phyloP scores from a whole-genome alignment of 2,797 vertebrate species.

The Acanthornis magna region DNA sequence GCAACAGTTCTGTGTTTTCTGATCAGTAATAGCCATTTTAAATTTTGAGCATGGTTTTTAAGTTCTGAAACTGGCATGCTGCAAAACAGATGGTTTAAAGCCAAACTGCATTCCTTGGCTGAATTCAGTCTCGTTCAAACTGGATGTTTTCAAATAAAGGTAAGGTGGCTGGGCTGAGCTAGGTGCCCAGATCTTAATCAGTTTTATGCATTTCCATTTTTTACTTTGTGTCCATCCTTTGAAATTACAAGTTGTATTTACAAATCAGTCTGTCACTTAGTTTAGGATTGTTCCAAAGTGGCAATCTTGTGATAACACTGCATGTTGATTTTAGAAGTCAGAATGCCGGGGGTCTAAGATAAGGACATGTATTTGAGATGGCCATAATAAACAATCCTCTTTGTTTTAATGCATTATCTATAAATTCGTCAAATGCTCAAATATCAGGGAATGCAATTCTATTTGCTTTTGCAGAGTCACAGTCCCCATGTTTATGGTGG shows the following conservation, averaged over 20 bases:
- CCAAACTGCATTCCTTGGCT: neutral
- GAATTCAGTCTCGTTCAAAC: neutral
- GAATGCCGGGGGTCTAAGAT: neutral
- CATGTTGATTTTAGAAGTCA: neutral
- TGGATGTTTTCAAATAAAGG: neutral
- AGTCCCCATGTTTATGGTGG: neutral
- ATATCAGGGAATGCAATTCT: neutral
- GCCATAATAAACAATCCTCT: neutral
- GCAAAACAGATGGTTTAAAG: neutral
- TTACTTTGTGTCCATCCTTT: neutral
- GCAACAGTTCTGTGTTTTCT: neutral
- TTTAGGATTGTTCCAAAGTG: neutral
- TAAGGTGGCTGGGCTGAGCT: neutral
- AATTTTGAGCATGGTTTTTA: neutral
- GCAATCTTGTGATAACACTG: neutral
- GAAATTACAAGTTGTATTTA: neutral
- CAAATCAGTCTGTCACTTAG: neutral
- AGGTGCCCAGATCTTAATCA: neutral
- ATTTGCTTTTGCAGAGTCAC: neutral
- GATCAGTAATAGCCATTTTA: neutral
- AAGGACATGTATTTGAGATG: fast-evolving
- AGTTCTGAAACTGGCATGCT: neutral
- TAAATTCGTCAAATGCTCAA: neutral
- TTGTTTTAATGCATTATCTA: neutral
- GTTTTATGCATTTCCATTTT: neutral